phyloP scores from a whole-genome alignment of 2,888 invertebrate species.

The Xestia ashworthii region DNA sequence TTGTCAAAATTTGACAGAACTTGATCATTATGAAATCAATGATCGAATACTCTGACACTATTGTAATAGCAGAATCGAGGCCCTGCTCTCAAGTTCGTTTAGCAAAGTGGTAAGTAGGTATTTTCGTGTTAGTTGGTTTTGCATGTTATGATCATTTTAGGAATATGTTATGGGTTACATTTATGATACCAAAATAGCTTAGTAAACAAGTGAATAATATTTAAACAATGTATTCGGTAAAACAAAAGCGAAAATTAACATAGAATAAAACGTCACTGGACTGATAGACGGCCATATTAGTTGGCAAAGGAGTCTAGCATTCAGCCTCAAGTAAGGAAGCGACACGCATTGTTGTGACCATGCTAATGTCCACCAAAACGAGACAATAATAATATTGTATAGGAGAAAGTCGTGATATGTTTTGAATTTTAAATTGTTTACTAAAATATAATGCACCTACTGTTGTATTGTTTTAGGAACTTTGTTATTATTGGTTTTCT shows the following conservation, averaged over 20 bases:
- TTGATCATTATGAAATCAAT: no score
- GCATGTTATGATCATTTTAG: no score
- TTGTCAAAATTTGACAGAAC: no score
- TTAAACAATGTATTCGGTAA: constrained; percentile 38
- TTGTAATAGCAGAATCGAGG: no score
- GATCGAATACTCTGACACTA: no score
- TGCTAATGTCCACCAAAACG: constrained; percentile 66
- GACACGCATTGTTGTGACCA: constrained; percentile 63
- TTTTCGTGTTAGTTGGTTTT: no score
- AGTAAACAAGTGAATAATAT: constrained; percentile 15
- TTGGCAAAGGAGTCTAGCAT: constrained; percentile 51
- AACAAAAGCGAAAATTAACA: constrained; percentile 63
- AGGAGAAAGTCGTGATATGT: constrained; percentile 75
- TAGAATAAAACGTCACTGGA: constrained; percentile 51
- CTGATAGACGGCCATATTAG: constrained; percentile 50
- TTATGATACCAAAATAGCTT: no score
- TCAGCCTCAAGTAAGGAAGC: constrained; percentile 48
- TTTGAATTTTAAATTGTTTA: constrained; percentile 66
- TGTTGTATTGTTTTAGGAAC: constrained; percentile 26
- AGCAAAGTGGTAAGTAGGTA: no score
- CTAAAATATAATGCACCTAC: constrained; percentile 50
- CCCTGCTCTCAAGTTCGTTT: no score
- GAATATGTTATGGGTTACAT: no score
- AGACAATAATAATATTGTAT: constrained; percentile 60
- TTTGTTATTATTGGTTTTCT: neutral